These are phyloP conservation scores for Notolabrus celidotus DNA, from an alignment of 2,797 vertebrate species.

Conservation along the genomic window DNA sequence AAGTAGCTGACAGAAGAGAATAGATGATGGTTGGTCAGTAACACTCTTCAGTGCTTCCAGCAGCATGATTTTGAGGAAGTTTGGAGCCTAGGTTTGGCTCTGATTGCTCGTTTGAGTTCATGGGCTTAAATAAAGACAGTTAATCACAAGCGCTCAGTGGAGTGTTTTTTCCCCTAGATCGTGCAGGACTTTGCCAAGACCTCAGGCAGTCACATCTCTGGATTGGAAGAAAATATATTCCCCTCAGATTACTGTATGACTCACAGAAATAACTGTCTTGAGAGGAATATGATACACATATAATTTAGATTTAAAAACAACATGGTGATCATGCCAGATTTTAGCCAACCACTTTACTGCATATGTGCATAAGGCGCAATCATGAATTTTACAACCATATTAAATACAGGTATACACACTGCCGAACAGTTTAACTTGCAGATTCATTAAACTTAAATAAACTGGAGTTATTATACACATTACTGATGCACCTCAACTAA, in stretches of 20 bases:
- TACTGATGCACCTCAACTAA: background rate
- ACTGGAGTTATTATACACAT: background rate
- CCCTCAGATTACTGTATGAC: conserved; percentile 73
- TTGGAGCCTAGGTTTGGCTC: conserved; percentile 69
- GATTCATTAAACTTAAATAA: background rate
- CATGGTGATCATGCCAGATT: conserved; percentile 44
- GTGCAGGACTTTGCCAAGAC: conserved; percentile 74
- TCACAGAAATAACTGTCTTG: conserved; percentile 77
- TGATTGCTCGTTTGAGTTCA: conserved; percentile 80
- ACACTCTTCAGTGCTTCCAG: conserved; percentile 65
- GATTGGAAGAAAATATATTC: conserved; percentile 72
- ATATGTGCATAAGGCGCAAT: conserved; percentile 24
- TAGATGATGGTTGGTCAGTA: conserved; percentile 50
- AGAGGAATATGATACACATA: conserved; percentile 68
- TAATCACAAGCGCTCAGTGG: conserved; percentile 75
- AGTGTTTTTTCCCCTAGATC: conserved; percentile 68
- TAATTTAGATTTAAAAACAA: conserved; percentile 68
- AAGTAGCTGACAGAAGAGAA: conserved; percentile 55
- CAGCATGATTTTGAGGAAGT: conserved; percentile 68
- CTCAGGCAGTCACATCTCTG: conserved; percentile 75
- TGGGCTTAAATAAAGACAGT: conserved; percentile 83
- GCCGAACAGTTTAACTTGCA: background rate
- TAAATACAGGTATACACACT: conserved; percentile 16
- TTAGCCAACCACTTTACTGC: conserved; percentile 16
- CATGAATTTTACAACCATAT: background rate